Evolutionary conservation across 2,797 vertebrate genomes (phyloP).

Genomic region (Coccyzus lansbergi): DNA sequence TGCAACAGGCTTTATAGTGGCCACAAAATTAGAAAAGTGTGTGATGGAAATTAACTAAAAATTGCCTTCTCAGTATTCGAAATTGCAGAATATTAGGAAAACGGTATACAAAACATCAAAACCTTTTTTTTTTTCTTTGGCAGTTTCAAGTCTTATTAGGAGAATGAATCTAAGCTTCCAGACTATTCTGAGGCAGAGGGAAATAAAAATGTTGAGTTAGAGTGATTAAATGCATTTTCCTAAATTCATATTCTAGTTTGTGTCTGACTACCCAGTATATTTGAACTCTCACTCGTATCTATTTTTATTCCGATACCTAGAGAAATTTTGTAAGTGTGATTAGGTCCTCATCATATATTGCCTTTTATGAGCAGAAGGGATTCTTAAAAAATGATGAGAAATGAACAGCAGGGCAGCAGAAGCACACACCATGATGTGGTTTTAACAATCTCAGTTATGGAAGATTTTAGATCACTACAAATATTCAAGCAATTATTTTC

Average conservation of each 20-base stretch:
- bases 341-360: background rate
- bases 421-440: background rate
- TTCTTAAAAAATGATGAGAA: background rate
- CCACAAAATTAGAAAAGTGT: background rate
- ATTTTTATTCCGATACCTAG: slow-evolving; percentile 13
- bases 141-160: background rate
- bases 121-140: background rate
- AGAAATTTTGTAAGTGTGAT: slow-evolving; percentile 9
- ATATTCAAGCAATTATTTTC: background rate
- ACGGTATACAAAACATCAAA: background rate
- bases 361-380: slow-evolving; percentile 3
- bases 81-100: background rate
- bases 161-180: slow-evolving; percentile 37
- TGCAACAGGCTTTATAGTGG: background rate
- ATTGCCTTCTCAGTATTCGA: background rate
- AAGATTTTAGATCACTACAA: background rate
- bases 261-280: background rate
- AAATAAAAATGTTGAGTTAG: slow-evolving; percentile 17
- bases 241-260: slow-evolving; percentile 50
- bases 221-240: slow-evolving; percentile 19
- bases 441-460: background rate
- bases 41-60: slow-evolving; percentile 31
- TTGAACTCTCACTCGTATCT: background rate
- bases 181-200: slow-evolving; percentile 34
- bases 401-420: background rate